Percentiles rank a stretch among this genome's conserved stretches.
Evolutionary conservation across 2,113 vertebrate genomes (phyloP).

Genomic region (Sylvia atricapilla): DNA sequence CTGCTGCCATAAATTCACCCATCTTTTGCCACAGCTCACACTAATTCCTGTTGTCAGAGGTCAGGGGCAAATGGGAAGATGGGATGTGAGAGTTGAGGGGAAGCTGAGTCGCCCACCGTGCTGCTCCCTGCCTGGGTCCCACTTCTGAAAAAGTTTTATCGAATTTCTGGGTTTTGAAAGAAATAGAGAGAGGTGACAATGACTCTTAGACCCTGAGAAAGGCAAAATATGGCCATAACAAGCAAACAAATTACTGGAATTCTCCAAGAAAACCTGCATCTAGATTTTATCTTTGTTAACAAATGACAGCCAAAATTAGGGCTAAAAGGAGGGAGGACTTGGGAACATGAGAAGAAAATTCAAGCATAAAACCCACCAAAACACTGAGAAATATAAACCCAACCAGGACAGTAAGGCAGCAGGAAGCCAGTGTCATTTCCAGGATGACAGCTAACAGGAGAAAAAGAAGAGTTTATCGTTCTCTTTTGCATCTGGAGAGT

Average conservation of each 20-base stretch:
- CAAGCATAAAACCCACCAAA: background rate
- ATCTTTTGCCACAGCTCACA: background rate
- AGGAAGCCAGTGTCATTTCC: background rate
- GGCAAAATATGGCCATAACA: background rate
- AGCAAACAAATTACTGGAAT: background rate
- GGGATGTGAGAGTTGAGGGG: background rate
- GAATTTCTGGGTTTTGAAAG: background rate
- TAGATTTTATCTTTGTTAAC: background rate
- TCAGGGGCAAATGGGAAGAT: background rate
- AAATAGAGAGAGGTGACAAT: background rate
- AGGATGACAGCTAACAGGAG: background rate
- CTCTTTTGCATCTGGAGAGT: background rate
- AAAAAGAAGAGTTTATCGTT: background rate
- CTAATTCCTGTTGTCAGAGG: background rate
- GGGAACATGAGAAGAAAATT: background rate
- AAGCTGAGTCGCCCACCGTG: fast-evolving
- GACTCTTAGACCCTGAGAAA: background rate
- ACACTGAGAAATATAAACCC: background rate
- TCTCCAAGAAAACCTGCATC: background rate
- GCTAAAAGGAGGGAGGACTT: background rate
- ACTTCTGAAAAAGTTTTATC: background rate
- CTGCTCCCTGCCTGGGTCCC: background rate
- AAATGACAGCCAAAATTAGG: background rate
- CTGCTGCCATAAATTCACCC: background rate
- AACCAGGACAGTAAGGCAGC: background rate